These are phyloP conservation scores for Paracanthobrama guichenoti DNA, from an alignment of 2,113 vertebrate species.

Conservation along the genomic window DNA sequence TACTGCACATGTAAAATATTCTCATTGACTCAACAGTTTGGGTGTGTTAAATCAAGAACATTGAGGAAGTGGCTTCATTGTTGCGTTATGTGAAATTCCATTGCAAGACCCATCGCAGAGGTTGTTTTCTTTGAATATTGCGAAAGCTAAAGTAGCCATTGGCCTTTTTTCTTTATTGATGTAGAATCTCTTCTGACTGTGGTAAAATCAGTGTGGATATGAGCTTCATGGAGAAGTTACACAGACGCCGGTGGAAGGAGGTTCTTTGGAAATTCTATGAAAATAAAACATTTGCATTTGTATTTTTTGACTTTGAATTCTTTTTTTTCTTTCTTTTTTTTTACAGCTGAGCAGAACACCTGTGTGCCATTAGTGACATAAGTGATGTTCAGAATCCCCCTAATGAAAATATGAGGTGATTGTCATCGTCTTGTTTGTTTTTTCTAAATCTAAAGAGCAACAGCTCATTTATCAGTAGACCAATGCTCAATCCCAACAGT, in stretches of 20 bases:
- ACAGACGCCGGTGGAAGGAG: conserved; percentile 10
- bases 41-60: conserved; percentile 43
- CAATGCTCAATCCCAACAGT: neutral
- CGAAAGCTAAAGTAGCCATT: conserved; percentile 34
- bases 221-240: conserved; percentile 13
- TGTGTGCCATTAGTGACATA: neutral
- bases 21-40: conserved; percentile 43
- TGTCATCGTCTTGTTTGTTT: too few species aligned
- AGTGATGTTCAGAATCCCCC: too few species aligned
- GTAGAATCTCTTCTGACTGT: conserved; percentile 52
- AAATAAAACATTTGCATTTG: conserved; percentile 58
- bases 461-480: neutral
- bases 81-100: conserved; percentile 31
- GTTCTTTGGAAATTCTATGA: conserved; percentile 39
- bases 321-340: too few species aligned
- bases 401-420: neutral
- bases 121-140: conserved; percentile 34
- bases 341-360: neutral
- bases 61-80: conserved; percentile 50
- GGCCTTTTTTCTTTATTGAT: conserved; percentile 26
- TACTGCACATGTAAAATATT: conserved; percentile 56
- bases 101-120: conserved; percentile 37
- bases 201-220: conserved; percentile 40
- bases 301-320: conserved; percentile 28
- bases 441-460: neutral